phyloP scores from a whole-genome alignment of 1,140 invertebrate genomes.

The Bombus impatiens region DNA sequence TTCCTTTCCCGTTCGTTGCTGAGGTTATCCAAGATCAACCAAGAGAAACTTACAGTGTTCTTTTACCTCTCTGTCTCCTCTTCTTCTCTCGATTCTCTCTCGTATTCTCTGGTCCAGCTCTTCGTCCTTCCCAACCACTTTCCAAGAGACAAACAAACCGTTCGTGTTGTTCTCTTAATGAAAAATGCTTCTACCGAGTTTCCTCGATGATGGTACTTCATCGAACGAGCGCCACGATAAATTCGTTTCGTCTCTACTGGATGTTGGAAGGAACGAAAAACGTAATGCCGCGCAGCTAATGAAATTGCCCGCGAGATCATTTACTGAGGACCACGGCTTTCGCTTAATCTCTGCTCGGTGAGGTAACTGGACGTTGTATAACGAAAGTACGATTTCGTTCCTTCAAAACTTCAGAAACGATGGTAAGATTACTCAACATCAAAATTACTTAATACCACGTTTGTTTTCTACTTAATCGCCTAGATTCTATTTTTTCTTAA shows the following conservation, averaged over 20 bases:
- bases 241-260: conserved; percentile 14
- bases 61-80: not conserved
- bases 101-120: not conserved
- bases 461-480: no score
- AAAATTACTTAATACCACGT: no score
- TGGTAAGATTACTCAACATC: no score
- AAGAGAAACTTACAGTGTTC: conserved; percentile 26
- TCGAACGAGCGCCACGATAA: conserved; percentile 22
- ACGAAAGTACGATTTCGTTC: not conserved
- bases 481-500: not conserved
- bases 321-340: not conserved
- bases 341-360: not conserved
- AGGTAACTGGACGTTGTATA: no score
- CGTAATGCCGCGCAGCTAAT: conserved; percentile 6
- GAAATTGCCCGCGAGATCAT: conserved; percentile 3
- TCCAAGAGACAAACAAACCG: conserved; percentile 47
- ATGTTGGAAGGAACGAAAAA: not conserved
- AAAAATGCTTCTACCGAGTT: conserved; percentile 29
- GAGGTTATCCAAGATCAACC: conserved; percentile 22
- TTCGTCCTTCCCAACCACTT: not conserved
- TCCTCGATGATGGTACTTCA: not conserved
- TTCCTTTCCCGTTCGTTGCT: not conserved
- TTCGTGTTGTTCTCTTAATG: conserved; percentile 43
- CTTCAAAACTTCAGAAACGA: not conserved
- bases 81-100: not conserved